Evolutionary conservation across 1,140 invertebrate genomes (phyloP), one percentile per base, ranked within the genome.

Genomic region (Drosophila azteca): DNA sequence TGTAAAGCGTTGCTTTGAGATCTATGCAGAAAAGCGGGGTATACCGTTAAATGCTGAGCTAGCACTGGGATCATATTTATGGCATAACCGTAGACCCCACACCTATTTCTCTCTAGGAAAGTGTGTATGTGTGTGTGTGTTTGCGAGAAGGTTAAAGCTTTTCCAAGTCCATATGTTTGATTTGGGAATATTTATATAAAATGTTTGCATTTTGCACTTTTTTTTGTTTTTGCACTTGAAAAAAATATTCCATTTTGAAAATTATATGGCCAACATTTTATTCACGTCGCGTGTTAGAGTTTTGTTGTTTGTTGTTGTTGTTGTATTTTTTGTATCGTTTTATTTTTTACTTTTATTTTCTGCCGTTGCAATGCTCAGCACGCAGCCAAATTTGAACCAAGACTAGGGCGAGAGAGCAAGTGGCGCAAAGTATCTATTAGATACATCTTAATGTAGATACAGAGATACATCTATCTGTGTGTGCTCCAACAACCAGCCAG

Each of bases 341-440:
- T 31, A 31, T 31, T 17, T 26, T 43, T 17, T 17, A 39, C 24
- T 13, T 29, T 31, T 20, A 24, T 49, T 58, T 59, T 63, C 45
- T 64, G 64, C 64, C 39, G 51, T 24, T 29, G 29, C 64, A 66
- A 46, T 65, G 46, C 35, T 39, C 35, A 39, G 35, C 46, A 48
- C 54, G 52, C 39, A 43, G 41, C 68, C 46, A 41, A 35, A 71
- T 53, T 67, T 43, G 66, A 51, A 39, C 46, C 29, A 22, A 62
- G 48, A 67, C 63, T 70, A 60, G 20, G 15, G 17, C 41, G 31
- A 44, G 35, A 49, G 51, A 65, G 31, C 51, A 46, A 71, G 11
- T 59, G 63, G 35, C 55, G 45, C 59, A 46, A 57, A 35, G 26
- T 73, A 74, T 74, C 60, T 58, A 48, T 58, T 44, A 74, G 69